These are phyloP conservation scores for Oxygymnocypris stewartii DNA, from an alignment of 2,113 vertebrate genomes.

Conservation along the genomic window DNA sequence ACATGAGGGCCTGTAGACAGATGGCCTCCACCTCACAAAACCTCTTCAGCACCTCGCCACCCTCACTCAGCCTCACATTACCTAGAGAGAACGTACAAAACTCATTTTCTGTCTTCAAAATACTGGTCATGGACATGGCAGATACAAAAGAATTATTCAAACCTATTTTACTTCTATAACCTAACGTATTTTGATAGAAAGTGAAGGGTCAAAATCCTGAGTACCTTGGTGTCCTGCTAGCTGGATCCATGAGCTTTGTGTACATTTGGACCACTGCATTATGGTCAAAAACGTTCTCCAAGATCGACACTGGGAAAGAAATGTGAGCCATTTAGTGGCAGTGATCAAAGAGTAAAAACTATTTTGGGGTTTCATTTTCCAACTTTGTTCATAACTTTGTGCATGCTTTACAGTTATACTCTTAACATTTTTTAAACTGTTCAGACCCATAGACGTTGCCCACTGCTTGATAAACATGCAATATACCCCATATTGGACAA, in stretches of 20 bases:
- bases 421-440: background rate
- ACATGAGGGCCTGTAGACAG: conserved; percentile 77
- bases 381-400: background rate
- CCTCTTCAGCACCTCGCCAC: conserved; percentile 79
- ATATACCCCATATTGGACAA: background rate
- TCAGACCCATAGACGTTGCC: background rate
- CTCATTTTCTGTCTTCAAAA: background rate
- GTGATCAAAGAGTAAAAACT: background rate
- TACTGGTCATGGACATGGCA: background rate
- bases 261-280: conserved; percentile 77
- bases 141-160: background rate
- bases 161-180: background rate
- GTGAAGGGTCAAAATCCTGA: conserved; percentile 1
- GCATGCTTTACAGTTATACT: background rate
- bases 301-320: conserved; percentile 68
- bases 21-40: conserved; percentile 74
- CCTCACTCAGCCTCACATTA: conserved; percentile 76
- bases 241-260: conserved; percentile 81
- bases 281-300: conserved; percentile 81
- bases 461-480: background rate
- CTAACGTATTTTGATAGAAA: background rate
- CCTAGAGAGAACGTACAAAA: conserved; percentile 60
- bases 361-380: background rate
- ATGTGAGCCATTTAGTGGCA: background rate
- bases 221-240: conserved; percentile 81